These are phyloP conservation scores for Syngnathus typhle DNA, from an alignment of 2,113 vertebrate species.

Conservation along the genomic window DNA sequence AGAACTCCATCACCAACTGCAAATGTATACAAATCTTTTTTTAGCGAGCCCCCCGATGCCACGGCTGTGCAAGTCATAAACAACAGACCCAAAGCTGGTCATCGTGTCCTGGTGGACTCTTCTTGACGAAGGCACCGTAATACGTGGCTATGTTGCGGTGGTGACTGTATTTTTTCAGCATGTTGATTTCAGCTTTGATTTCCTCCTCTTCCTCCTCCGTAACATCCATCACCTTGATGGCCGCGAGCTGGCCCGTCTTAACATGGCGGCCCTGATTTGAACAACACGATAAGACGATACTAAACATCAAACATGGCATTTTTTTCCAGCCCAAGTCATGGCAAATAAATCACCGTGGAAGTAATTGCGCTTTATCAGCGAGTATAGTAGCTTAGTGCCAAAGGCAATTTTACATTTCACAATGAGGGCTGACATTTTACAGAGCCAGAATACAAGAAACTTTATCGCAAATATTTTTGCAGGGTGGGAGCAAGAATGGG, in stretches of 20 bases:
- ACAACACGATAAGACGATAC: background rate
- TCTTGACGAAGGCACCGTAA: slow-evolving; percentile 90
- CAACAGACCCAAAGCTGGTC: slow-evolving; percentile 87
- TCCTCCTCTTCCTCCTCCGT: slow-evolving; percentile 92
- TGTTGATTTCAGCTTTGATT: slow-evolving; percentile 94
- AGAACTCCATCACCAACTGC: slow-evolving; percentile 92
- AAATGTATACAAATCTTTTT: slow-evolving; percentile 14
- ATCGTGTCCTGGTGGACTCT: slow-evolving; percentile 87
- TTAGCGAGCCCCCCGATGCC: background rate
- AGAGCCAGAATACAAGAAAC: background rate
- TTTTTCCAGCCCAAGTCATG: background rate
- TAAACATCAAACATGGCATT: background rate
- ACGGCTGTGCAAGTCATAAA: background rate
- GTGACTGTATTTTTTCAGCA: slow-evolving; percentile 92
- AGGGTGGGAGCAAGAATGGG: background rate
- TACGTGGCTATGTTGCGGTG: slow-evolving; percentile 93
- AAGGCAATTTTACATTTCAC: background rate
- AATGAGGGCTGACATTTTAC: background rate
- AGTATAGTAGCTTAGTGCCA: slow-evolving; percentile 17
- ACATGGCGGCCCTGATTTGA: slow-evolving; percentile 80
- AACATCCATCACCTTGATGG: slow-evolving; percentile 94
- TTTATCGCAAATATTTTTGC: background rate
- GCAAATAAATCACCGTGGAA: background rate
- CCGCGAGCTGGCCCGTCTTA: slow-evolving; percentile 89
- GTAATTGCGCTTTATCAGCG: background rate